A percentile compares a stretch with the other conserved stretches of the same genome.
phyloP scores from a whole-genome alignment of 2,888 invertebrate species.

The Rutpela maculata region DNA sequence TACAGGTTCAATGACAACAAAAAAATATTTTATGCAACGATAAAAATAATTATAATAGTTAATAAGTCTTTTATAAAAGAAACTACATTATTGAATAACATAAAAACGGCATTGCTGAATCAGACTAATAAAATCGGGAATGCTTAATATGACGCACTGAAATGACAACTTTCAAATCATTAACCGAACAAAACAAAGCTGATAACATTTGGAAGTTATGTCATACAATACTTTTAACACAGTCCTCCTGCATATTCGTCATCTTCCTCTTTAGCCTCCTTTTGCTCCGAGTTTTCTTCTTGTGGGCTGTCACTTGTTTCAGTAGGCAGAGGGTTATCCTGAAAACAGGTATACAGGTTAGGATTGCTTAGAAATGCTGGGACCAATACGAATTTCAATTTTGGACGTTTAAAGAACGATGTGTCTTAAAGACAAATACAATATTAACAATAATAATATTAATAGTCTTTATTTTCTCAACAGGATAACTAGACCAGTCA shows the following conservation, averaged over 20 bases:
- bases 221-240: slow-evolving; percentile 56
- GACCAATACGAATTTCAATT: too few species aligned
- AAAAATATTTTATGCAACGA: background rate
- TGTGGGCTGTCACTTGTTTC: slow-evolving; percentile 35
- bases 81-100: background rate
- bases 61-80: background rate
- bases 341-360: background rate
- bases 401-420: too few species aligned
- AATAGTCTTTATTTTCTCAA: too few species aligned
- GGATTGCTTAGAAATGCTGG: background rate
- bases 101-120: background rate
- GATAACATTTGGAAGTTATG: slow-evolving; percentile 17
- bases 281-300: slow-evolving; percentile 7
- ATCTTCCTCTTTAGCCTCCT: slow-evolving; percentile 53
- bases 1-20: background rate
- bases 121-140: background rate
- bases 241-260: slow-evolving; percentile 65
- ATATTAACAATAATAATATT: too few species aligned
- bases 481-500: too few species aligned
- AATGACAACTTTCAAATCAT: background rate
- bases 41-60: background rate
- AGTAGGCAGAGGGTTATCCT: slow-evolving; percentile 53
- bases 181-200: slow-evolving; percentile 10
- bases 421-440: too few species aligned
- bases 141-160: background rate